Base-by-base conservation (phyloP, 2,797 vertebrate genomes). In the Chlorospingus semifuscus region DNA sequence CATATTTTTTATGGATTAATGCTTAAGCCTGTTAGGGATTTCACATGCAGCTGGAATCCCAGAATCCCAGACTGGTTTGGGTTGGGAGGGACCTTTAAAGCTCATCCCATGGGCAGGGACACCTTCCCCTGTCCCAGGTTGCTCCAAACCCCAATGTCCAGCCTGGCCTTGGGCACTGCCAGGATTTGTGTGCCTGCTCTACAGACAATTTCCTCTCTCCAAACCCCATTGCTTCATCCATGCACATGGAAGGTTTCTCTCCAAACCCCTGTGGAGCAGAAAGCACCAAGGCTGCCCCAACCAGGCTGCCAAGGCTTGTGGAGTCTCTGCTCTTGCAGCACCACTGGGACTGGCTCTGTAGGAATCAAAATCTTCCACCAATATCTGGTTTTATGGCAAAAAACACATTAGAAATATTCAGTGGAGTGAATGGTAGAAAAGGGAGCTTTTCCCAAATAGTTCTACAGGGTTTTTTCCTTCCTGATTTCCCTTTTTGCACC, bases 321-420 rank as follows among this genome's bases (percentile, higher is more conserved):
- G 63, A 37, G 13, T 34, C 2, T n/a, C 56, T 41, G 56, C 44
- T 6, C 61, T 53, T 7, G 3, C 46, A 78, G 77, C 44, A 37
- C 68, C 10, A 1, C 46, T 47, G 83, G 18, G 46, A 75, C 16
- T 44, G 29, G 47, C 29, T 49, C 55, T 7, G 2, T 0, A 29
- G 15, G 30, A n/a, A 64, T 32, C 30, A 15, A 57, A 87, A 75
- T 56, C 47, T 70, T 78, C 71, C 37, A 83, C 64, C 77, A 76
- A 66, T 59, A 90, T 87, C 70, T 72, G 44, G 7, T 29, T 92
- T 95, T 74, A 84, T 53, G 75, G 86, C 14, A 37, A n/a, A 79
- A 78, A 32, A 24, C 2, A 8, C 27, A 8, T 32, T 19, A 77
- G 74, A 77, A 66, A 56, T 60, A 37, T 79, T 90, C 64, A 39